Base-by-base conservation (phyloP, 2,113 vertebrate genomes). In the Sorex fumeus region DNA sequence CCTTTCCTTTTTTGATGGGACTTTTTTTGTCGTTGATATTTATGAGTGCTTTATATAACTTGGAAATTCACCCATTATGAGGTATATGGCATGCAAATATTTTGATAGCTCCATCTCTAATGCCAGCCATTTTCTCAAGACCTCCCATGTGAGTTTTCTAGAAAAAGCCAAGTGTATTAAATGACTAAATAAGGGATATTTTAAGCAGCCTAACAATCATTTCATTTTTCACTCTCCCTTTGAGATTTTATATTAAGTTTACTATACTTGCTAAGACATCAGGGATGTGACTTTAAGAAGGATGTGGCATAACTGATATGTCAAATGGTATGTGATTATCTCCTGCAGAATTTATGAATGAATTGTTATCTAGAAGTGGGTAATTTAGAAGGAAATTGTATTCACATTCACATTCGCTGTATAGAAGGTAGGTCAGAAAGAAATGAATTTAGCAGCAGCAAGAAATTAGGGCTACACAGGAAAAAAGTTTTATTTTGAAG, bases 401-500 rank as follows among this genome's bases (percentile, higher is more conserved):
- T 28, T 23, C 60, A 18, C 21, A 36, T 53, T 50, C 13, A 50
- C 13, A 11, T 45, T 74, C 80, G 30, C 19, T n/a, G 7, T 83
- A 9, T 3, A 88, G 57, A 95, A 84, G 74, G 43, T 3, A 30
- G 27, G 74, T 40, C 62, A 62, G 91, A 91, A 70, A 70, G n/a
- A 34, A 88, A 72, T 64, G 34, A 36, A 27, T 90, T 90, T 86
- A 92, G 69, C 71, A 90, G 43, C 78, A 92, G 70, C 74, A 50
- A 88, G 77, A 82, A 34, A 86, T 67, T 76, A 71, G 84, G 80
- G 25, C 92, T 88, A 88, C 64, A 72, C 78, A 76, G n/a, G 40
- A 95, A 57, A 40, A 45, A 92, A 92, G 81, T 92, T 93, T 96
- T 75, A 75, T 83, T 93, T 85, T 79, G 93, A 95, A 80, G 47